Conservation (phyloP, 1,140 invertebrate genomes). For the Papilio polytes region DNA sequence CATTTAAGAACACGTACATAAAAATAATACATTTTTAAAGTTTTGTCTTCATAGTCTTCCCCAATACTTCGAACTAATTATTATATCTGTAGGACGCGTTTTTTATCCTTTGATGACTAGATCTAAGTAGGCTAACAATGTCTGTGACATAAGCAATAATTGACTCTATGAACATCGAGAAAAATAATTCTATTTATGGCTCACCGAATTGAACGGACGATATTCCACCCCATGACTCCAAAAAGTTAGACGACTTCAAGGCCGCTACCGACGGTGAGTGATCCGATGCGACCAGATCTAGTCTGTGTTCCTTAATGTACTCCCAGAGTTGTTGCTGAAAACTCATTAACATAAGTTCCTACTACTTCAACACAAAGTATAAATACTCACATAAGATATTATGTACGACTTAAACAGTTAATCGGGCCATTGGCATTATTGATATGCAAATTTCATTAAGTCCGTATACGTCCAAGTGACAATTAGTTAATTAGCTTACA, state of each 20-base stretch:
- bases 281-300: slow-evolving; percentile 89
- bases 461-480: slow-evolving; percentile 5
- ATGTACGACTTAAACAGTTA: background rate
- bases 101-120: too few relatives aligned
- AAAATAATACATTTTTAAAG: too few relatives aligned
- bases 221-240: slow-evolving; percentile 89
- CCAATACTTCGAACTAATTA: too few relatives aligned
- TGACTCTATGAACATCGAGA: too few relatives aligned
- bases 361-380: background rate
- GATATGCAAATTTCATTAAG: slow-evolving; percentile 1
- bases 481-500: background rate
- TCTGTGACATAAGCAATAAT: too few relatives aligned
- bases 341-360: background rate
- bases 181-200: background rate
- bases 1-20: background rate
- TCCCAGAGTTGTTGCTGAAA: slow-evolving; percentile 86
- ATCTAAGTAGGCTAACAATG: too few relatives aligned
- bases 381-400: background rate
- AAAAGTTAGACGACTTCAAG: slow-evolving; percentile 86
- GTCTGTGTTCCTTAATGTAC: slow-evolving; percentile 81
- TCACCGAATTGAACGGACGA: slow-evolving; percentile 89
- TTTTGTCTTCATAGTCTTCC: too few relatives aligned
- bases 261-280: slow-evolving; percentile 88
- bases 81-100: too few relatives aligned
- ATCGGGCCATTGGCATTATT: background rate